Base-by-base conservation (phyloP, 2,888 invertebrate genomes). In the Uloborus plumipes region DNA sequence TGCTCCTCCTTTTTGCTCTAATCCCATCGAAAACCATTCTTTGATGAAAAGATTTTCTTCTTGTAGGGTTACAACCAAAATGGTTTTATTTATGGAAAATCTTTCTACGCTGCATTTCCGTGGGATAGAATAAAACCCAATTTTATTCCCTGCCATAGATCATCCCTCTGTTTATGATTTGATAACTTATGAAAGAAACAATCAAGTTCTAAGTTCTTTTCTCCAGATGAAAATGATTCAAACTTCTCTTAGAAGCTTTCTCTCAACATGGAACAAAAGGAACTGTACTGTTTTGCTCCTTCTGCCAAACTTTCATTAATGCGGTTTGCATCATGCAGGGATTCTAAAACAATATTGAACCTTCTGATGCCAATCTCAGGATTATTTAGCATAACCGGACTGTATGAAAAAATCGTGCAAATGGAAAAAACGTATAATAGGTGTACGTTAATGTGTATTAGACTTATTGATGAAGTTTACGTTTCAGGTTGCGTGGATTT, bases 71-170 rank as follows among this genome's bases (percentile, higher is more conserved):
- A 51, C 69, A 20, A 69, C 22, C 2, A 69, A 1, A 2, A 50
- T 7, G 16, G 49, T 51, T 50, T 69, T 69, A 18, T 69, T 69
- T 18, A 69, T n/a, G 7, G 69, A 69, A 51, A 69, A 69, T 9
- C 69, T 69, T 26, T 69, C 69, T 2, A 69, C 53, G 50, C 31
- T 69, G 69, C 69, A 50, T 69, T 50, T n/a, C 69, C 69, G 51
- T 69, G 51, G 15, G 51, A 69, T 15, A 69, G 3, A 20, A 69
- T 50, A 16, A 69, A 51, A 15, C 49, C 16, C 3, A 50, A 22
- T 50, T 14, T 51, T 31, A 69, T 16, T 20, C 50, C 13, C n/a
- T 14, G 18, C 31, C 31, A 31, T 4, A 31, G 31, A 31, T 31
- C 31, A 2, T 31, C 31, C 7, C 31, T 4, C 7, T 31, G 2